A percentile compares a stretch with the other conserved stretches of the same genome.
Evolutionary conservation across 2,888 invertebrate species (phyloP).

Genomic region (Nemotelus pantherinus): DNA sequence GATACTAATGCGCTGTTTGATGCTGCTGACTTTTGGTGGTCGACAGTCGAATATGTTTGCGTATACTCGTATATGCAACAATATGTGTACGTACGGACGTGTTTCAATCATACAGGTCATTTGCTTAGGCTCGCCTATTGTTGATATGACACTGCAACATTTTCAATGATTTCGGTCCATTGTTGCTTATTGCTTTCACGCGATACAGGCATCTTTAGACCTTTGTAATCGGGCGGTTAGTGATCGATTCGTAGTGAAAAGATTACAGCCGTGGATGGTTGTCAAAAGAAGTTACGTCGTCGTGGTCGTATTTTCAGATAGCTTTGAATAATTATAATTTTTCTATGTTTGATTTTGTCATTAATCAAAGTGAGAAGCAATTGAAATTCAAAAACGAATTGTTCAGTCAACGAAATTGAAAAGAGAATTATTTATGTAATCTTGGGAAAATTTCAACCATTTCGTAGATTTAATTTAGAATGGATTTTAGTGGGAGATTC

Average conservation of each 20-base stretch:
- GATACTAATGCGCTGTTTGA: slow-evolving; percentile 29
- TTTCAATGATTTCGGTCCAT: slow-evolving; percentile 22
- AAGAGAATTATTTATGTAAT: no score
- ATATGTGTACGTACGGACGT: no score
- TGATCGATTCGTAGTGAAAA: slow-evolving; percentile 11
- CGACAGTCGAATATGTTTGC: slow-evolving; percentile 18
- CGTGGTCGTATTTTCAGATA: slow-evolving; percentile 8
- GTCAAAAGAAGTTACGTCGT: slow-evolving; percentile 26
- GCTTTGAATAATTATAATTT: slow-evolving; percentile 40
- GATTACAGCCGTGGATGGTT: slow-evolving; percentile 7
- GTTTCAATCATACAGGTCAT: slow-evolving; percentile 42
- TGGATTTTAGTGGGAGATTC: no score
- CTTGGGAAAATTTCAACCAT: no score
- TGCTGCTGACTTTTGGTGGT: slow-evolving; percentile 45
- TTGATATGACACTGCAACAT: slow-evolving; percentile 42
- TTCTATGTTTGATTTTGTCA: slow-evolving; percentile 31
- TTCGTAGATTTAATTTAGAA: no score
- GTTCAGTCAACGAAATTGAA: no score
- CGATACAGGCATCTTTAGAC: not conserved
- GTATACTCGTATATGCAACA: no score
- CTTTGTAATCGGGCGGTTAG: slow-evolving; percentile 26
- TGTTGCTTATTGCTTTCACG: slow-evolving; percentile 35
- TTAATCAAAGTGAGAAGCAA: slow-evolving; percentile 29
- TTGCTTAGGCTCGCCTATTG: slow-evolving; percentile 41
- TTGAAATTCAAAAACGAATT: not conserved